A percentile compares a stretch with the other conserved stretches of the same genome.
Evolutionary conservation across 2,888 invertebrate species (phyloP).

Genomic region (Aphodius granarius): DNA sequence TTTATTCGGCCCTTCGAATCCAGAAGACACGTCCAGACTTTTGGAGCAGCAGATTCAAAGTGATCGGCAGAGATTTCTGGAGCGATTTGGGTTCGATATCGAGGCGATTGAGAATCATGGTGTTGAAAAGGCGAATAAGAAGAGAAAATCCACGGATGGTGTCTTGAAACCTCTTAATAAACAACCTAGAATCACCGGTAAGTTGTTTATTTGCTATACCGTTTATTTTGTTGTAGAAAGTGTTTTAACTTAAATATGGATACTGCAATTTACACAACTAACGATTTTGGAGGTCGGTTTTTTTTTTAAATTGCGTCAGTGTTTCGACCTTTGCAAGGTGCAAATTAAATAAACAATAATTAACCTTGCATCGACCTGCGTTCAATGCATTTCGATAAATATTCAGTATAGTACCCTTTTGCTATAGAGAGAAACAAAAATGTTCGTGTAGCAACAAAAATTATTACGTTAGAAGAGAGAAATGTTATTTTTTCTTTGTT

Average conservation of each 20-base stretch:
- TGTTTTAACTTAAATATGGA: background rate
- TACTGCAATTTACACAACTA: background rate
- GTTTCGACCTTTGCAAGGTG: background rate
- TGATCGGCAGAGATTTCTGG: constrained; percentile 61
- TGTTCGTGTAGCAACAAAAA: too few species aligned
- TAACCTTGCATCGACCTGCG: background rate
- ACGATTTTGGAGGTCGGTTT: background rate
- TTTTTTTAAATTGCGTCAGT: background rate
- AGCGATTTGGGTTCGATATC: constrained; percentile 65
- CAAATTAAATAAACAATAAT: background rate
- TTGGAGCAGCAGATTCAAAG: constrained; percentile 62
- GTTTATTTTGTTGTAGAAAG: background rate
- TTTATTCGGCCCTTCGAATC: constrained; percentile 63
- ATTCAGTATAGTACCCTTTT: background rate
- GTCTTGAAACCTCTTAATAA: constrained; percentile 31
- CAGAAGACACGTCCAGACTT: constrained; percentile 61
- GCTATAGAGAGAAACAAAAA: background rate
- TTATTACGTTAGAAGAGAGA: too few species aligned
- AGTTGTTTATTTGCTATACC: constrained; percentile 17
- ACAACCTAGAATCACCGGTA: constrained; percentile 33
- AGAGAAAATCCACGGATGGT: constrained; percentile 22
- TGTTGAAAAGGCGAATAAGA: constrained; percentile 23
- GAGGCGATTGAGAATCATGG: constrained; percentile 27
- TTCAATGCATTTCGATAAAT: background rate
- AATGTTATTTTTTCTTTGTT: too few species aligned